Evolutionary conservation across 2,797 vertebrate genomes (phyloP).

Genomic region (Denticeps clupeoides): DNA sequence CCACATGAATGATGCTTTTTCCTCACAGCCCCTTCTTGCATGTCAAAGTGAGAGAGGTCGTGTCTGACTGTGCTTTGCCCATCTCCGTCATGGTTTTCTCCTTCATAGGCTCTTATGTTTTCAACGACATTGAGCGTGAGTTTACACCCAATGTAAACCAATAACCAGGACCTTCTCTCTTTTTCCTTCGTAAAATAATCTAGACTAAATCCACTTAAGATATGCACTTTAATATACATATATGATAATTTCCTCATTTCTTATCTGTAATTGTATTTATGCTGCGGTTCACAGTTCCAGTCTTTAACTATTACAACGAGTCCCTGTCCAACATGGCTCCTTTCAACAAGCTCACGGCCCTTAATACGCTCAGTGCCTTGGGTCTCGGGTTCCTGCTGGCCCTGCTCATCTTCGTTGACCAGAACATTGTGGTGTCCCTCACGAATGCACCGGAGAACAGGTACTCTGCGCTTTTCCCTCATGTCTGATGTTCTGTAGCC

Average conservation of each 20-base stretch:
- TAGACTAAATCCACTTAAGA: too few species aligned
- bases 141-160: too few species aligned
- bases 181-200: too few species aligned
- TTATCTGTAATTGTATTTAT: background rate
- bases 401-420: constrained; percentile 91
- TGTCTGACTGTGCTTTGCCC: constrained; percentile 86
- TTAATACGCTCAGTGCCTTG: constrained; percentile 64
- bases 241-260: background rate
- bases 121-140: constrained; percentile 82
- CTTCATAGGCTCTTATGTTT: constrained; percentile 77
- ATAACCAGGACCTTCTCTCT: too few species aligned
- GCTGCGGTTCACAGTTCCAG: constrained; percentile 49
- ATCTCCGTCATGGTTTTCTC: constrained; percentile 81
- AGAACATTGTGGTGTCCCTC: constrained; percentile 90
- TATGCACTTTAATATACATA: too few species aligned
- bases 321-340: constrained; percentile 68
- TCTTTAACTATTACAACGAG: constrained; percentile 67
- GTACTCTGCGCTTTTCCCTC: constrained; percentile 49
- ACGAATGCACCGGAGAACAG: constrained; percentile 86
- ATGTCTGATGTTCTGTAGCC: background rate
- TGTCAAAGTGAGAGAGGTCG: constrained; percentile 70
- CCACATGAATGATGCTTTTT: background rate
- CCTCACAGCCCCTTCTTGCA: constrained; percentile 77
- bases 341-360: constrained; percentile 64
- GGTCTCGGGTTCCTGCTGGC: constrained; percentile 83